Percentiles rank a stretch among this genome's conserved stretches.
Conservation (phyloP, 2,797 vertebrate species). For the Protonibea diacanthus region DNA sequence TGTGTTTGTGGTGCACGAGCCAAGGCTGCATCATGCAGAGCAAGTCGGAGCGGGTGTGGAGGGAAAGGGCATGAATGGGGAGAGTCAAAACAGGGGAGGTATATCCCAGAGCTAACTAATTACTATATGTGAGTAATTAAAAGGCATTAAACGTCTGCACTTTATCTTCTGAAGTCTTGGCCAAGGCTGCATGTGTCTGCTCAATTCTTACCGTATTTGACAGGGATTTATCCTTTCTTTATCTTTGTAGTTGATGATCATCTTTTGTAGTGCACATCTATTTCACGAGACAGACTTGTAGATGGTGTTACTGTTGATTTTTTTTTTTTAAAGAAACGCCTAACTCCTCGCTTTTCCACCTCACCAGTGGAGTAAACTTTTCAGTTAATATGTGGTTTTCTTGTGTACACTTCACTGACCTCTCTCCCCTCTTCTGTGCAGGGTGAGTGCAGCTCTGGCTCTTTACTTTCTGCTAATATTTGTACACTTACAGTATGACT, state of each 20-base stretch:
- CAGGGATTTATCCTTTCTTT: constrained; percentile 12
- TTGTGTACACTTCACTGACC: neutral
- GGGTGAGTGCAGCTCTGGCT: neutral
- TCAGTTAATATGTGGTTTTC: neutral
- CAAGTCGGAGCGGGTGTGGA: constrained; percentile 49
- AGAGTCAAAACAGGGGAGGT: constrained; percentile 41
- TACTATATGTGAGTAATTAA: constrained; percentile 74
- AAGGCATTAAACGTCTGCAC: constrained; percentile 61
- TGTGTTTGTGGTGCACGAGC: constrained; percentile 70
- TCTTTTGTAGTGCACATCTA: neutral
- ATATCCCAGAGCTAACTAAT: constrained; percentile 66
- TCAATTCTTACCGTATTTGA: constrained; percentile 10
- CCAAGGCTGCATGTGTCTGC: constrained; percentile 40
- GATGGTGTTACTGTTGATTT: no score
- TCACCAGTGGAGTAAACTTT: neutral
- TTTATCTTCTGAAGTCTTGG: constrained; percentile 57
- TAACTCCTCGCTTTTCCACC: neutral
- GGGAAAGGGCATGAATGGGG: constrained; percentile 46
- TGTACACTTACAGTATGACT: neutral
- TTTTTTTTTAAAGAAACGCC: no score
- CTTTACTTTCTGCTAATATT: neutral
- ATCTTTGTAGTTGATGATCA: neutral
- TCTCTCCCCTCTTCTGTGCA: neutral
- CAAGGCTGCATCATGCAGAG: constrained; percentile 62
- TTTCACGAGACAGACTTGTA: no score